These are phyloP conservation scores for Mythimna loreyi DNA, from an alignment of 2,888 invertebrate species.

Conservation along the genomic window DNA sequence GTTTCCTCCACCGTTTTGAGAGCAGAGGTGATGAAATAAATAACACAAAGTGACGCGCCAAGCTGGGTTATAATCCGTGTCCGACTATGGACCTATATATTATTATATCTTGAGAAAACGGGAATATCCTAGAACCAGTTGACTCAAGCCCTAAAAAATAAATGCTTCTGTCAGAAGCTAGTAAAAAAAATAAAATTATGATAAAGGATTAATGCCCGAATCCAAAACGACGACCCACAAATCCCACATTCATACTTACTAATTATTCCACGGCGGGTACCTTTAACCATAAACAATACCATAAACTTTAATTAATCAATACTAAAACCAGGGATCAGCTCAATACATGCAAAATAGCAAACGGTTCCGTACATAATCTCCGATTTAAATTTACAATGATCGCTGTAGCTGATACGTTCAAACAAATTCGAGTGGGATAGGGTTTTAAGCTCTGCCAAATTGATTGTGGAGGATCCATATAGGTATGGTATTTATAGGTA, in stretches of 20 bases:
- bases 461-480: constrained; percentile 33
- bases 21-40: too few species aligned
- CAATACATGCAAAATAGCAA: constrained; percentile 62
- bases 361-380: constrained; percentile 58
- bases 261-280: constrained; percentile 20
- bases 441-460: constrained; percentile 52
- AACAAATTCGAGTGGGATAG: constrained; percentile 37
- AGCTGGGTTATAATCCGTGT: too few species aligned
- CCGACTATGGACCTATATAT: too few species aligned
- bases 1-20: too few species aligned
- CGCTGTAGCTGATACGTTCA: constrained; percentile 47
- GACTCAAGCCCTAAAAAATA: too few species aligned
- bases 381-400: constrained; percentile 64
- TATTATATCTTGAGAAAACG: too few species aligned
- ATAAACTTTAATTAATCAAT: constrained; percentile 66
- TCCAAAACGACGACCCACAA: not conserved
- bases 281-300: constrained; percentile 27
- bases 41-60: too few species aligned
- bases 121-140: too few species aligned
- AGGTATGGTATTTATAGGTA: too few species aligned
- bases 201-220: constrained; percentile 1
- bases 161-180: too few species aligned
- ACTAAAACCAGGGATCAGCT: constrained; percentile 44
- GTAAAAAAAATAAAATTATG: too few species aligned
- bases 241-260: constrained; percentile 18